These are phyloP conservation scores for Amblyornis subalaris DNA, from an alignment of 2,113 vertebrate genomes.

Conservation along the genomic window DNA sequence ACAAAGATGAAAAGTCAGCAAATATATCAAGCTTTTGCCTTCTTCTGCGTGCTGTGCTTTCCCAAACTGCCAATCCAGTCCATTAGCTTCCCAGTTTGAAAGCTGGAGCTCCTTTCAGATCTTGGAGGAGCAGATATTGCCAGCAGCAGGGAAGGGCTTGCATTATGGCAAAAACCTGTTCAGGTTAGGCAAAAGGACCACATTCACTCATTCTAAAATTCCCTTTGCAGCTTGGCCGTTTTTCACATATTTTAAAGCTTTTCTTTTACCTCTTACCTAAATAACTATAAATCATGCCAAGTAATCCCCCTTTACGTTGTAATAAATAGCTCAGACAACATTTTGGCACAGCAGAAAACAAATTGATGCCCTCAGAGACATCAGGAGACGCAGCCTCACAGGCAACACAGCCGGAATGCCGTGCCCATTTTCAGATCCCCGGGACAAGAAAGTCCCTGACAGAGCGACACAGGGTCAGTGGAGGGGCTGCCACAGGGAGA, in stretches of 20 bases:
- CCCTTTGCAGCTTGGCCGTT: neutral
- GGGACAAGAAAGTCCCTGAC: neutral
- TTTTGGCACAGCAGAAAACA: neutral
- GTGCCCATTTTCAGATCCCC: neutral
- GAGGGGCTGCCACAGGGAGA: accelerated
- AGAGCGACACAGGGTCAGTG: neutral
- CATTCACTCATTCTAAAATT: neutral
- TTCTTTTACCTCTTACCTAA: neutral
- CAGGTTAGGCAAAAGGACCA: neutral
- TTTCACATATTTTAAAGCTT: neutral
- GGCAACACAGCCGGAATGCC: neutral
- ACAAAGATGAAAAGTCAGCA: constrained; percentile 29
- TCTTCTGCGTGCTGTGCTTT: neutral
- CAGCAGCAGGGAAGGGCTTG: neutral
- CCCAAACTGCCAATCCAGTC: neutral
- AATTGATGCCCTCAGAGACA: accelerated
- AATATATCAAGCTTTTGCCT: neutral
- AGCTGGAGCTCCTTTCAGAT: neutral
- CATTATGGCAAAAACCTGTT: neutral
- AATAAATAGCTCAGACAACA: neutral
- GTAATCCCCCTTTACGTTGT: accelerated
- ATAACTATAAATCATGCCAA: neutral
- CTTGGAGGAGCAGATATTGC: neutral
- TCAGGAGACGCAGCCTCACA: neutral
- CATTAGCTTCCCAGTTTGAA: neutral